Evolutionary conservation across 2,797 vertebrate genomes (phyloP).

Genomic region (Periparus ater): DNA sequence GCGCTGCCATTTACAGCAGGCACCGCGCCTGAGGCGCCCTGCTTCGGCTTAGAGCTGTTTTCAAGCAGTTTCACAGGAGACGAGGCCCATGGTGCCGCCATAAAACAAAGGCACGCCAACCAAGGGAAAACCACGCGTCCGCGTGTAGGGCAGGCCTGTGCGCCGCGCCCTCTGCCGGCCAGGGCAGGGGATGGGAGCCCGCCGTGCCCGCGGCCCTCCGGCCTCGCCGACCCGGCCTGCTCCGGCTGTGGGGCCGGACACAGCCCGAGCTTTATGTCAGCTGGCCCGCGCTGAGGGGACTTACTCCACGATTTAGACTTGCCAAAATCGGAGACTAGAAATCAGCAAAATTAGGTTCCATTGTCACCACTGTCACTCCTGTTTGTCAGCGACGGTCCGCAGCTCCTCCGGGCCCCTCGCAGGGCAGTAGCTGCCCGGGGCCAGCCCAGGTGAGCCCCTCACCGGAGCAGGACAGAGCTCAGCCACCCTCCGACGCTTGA

Average conservation of each 20-base stretch:
- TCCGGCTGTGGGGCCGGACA: fast-evolving
- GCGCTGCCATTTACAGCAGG: background rate
- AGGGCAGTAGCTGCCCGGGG: background rate
- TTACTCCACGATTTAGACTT: background rate
- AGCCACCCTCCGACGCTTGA: fast-evolving
- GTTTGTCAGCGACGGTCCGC: background rate
- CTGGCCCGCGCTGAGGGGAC: fast-evolving
- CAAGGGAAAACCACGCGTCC: fast-evolving
- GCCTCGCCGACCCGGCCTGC: fast-evolving
- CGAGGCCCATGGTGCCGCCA: fast-evolving
- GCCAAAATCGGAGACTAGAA: background rate
- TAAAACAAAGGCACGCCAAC: fast-evolving
- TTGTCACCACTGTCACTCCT: background rate
- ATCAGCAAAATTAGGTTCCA: background rate
- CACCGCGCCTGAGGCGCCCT: fast-evolving
- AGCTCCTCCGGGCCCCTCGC: background rate
- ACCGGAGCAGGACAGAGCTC: fast-evolving
- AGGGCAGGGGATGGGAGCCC: fast-evolving
- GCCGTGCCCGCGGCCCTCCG: fast-evolving
- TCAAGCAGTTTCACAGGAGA: background rate
- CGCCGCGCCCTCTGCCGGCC: background rate
- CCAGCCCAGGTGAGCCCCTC: fast-evolving
- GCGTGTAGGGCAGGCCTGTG: fast-evolving
- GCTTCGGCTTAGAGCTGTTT: background rate
- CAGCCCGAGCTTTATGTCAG: fast-evolving